Base-by-base conservation (phyloP, 2,888 invertebrate genomes). In the Caenorhabditis angaria region DNA sequence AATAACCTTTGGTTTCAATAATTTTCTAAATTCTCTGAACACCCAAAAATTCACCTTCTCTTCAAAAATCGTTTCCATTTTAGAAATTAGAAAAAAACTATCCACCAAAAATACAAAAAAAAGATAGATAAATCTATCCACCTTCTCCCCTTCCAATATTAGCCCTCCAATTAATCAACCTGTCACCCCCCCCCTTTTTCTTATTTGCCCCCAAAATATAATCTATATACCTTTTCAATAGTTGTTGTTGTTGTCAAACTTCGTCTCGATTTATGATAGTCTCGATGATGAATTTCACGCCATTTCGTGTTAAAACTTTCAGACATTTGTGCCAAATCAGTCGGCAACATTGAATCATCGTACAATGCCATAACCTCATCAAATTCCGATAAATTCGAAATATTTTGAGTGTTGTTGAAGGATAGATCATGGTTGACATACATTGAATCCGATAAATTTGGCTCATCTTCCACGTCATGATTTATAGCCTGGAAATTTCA, bases 351-450 rank as follows among this genome's bases (percentile, higher is more conserved):
- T 2, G 58, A 70, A 47, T 70, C 72, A 41, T 80, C 75, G 60
- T 78, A 57, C 10, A 82, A 62, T 48, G 76, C 78, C 72, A 82
- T 72, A 6, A 82, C 78, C 61, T 82, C 80, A 50, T 82, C 81
- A 55, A 71, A 81, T 71, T 81, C 81, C 22, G 73, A 75, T 27
- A 77, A 70, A 22, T 59, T n/a, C n/a, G n/a, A n/a, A n/a, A n/a
- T n/a, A n/a, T n/a, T 70, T 14, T 65, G 50, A 3, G 54, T 67
- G 28, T 55, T 41, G n/a, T 32, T 48, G 56, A 70, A 69, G 1
- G 76, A 61, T 1, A 58, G 55, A 32, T 78, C 78, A 41, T 80
- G 71, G 65, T 81, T 79, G 53, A 82, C 81, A 60, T 78, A 76
- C 78, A 82, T 74, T 20, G 79, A 79, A 63, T 82, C 82, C 12